Evolutionary conservation across 2,113 vertebrate genomes (phyloP).

Genomic region (Tretioscincus oriximinensis): DNA sequence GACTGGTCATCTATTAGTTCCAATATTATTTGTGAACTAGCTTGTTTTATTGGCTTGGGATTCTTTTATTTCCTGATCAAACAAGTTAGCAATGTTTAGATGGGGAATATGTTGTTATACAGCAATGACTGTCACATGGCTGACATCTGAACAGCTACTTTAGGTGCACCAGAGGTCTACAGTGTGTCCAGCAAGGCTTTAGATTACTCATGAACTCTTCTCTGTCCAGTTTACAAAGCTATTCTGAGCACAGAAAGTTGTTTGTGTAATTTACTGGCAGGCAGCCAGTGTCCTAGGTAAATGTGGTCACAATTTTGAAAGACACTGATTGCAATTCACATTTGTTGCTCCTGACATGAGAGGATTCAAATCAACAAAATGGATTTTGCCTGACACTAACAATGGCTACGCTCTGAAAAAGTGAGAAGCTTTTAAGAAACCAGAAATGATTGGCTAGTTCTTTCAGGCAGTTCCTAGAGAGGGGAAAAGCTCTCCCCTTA

Average conservation of each 20-base stretch:
- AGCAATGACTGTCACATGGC: background rate
- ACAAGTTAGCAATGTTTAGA: background rate
- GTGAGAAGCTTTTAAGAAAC: background rate
- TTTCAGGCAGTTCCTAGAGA: background rate
- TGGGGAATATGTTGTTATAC: background rate
- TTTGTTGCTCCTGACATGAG: background rate
- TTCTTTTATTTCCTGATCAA: too few species aligned
- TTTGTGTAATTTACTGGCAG: background rate
- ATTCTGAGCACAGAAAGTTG: background rate
- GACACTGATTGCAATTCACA: background rate
- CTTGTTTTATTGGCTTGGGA: too few species aligned
- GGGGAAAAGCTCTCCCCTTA: background rate
- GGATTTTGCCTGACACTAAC: background rate
- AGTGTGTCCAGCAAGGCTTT: background rate
- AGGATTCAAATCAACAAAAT: background rate
- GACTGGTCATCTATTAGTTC: background rate
- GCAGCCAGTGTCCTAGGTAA: background rate
- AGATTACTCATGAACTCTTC: background rate
- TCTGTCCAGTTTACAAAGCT: background rate
- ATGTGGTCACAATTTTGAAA: slow-evolving; percentile 17
- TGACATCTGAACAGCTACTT: background rate
- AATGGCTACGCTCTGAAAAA: background rate
- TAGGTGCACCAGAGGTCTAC: background rate
- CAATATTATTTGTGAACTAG: background rate
- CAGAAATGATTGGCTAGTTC: background rate